These are phyloP conservation scores for Podabrus alpinus DNA, from an alignment of 2,888 invertebrate genomes.

Conservation along the genomic window DNA sequence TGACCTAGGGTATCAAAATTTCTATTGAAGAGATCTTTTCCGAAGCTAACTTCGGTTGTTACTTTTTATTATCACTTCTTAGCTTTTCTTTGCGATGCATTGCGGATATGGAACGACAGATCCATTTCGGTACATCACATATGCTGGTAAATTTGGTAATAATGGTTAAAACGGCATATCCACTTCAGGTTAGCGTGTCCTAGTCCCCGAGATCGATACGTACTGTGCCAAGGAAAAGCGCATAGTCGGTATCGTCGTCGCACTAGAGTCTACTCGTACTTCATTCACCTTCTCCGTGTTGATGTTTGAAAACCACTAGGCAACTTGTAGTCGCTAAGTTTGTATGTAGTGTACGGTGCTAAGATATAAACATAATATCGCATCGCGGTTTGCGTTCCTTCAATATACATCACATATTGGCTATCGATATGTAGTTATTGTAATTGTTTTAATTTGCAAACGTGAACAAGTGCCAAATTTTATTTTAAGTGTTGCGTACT, in stretches of 20 bases:
- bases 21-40: not conserved
- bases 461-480: not conserved
- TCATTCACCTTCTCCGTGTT: slow-evolving; percentile 11
- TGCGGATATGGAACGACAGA: not conserved
- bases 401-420: not conserved
- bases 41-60: not conserved
- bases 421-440: not conserved
- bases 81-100: not conserved
- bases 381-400: not conserved
- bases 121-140: not conserved
- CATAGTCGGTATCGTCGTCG: slow-evolving; percentile 18
- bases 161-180: slow-evolving; percentile 10
- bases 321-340: not conserved
- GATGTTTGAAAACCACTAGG: slow-evolving; percentile 5
- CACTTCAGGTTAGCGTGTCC: slow-evolving; percentile 12
- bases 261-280: slow-evolving; percentile 16
- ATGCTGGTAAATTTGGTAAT: slow-evolving; percentile 1
- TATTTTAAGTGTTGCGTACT: not conserved
- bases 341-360: slow-evolving; percentile 7
- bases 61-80: not conserved
- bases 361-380: not conserved
- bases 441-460: not conserved
- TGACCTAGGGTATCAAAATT: not conserved
- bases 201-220: slow-evolving; percentile 23
- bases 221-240: slow-evolving; percentile 24